Evolutionary conservation across 1,140 invertebrate genomes (phyloP), one percentile per base, ranked within the genome.

Genomic region (Parasteatoda tepidariorum): DNA sequence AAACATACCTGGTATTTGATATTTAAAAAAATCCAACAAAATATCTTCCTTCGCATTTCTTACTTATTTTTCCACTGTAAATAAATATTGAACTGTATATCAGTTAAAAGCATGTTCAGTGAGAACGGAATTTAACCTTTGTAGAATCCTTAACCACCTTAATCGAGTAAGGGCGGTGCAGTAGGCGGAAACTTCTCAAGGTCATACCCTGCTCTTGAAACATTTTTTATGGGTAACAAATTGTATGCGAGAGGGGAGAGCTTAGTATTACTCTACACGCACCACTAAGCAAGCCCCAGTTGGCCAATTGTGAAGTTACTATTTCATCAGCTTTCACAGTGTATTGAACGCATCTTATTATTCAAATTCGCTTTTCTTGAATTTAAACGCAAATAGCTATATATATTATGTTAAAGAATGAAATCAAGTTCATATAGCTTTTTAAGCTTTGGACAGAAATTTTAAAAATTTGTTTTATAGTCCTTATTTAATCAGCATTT

Each of bases 181-280:
- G 57, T 59, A 71, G 78, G 78, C 78, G 78, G 78, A 9, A 82
- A 82, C 78, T 31, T 34, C 30, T 82, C 78, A 82, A 82, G 78
- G 78, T 82, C 78, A 34, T 28, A 55, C 67, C 66, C 78, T 71
- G 67, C 78, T 71, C 61, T 70, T 22, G 28, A 48, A 82, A 55
- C 38, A 26, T 82, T 70, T 81, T 68, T 70, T 82, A 62, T 48
- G 26, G 24, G 18, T 57, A 7, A 30, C 66, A 34, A 82, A 82
- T 70, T 62, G 38, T 82, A 62, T 82, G 78, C 78, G 26, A 38
- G 78, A 30, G 13, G 64, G 33, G 30, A 30, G 31, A 34, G 15
- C 7, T 67, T 18, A 18, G 38, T 2, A 18, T 48, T 48, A 13
- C 4, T 48, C 18, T 59, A 9, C 55, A 2, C 57, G 13, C 13